Percentiles rank a stretch among this genome's conserved stretches.
These are phyloP conservation scores for Marcusenius ussheri DNA, from an alignment of 2,113 vertebrate species.

Conservation along the genomic window DNA sequence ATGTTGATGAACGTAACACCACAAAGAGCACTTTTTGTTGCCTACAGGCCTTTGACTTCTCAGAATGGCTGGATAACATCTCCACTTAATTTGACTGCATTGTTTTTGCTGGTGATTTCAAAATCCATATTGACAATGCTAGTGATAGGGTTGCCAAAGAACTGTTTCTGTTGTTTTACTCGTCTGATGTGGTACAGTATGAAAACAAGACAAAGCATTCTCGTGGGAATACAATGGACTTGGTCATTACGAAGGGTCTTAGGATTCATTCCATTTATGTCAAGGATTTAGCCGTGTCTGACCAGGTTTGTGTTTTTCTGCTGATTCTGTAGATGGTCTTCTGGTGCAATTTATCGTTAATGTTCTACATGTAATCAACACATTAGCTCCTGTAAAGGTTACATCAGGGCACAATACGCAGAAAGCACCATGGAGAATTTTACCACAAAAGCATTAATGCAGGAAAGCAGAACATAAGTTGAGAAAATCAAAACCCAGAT, in stretches of 20 bases:
- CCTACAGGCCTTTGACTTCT: not conserved
- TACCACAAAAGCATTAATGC: not conserved
- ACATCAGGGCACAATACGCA: not conserved
- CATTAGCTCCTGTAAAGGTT: not conserved
- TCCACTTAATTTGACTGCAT: not conserved
- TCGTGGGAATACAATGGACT: not conserved
- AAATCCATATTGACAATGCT: not conserved
- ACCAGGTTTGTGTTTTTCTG: not conserved
- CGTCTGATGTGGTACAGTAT: not conserved
- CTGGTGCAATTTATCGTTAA: not conserved
- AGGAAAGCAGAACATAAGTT: not conserved
- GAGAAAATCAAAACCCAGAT: not conserved
- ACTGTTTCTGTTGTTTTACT: not conserved
- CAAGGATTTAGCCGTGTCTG: not conserved
- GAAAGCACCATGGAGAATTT: not conserved
- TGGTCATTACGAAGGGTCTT: not conserved
- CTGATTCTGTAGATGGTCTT: not conserved
- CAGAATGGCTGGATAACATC: not conserved
- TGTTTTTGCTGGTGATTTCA: too few species aligned
- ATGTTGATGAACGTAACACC: not conserved
- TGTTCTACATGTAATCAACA: not conserved
- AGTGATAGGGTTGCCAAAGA: not conserved
- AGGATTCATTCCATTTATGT: not conserved
- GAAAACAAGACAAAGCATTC: not conserved
- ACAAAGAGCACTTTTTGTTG: not conserved